Evolutionary conservation across 2,113 vertebrate genomes (phyloP).

Genomic region (Erythrolamprus reginae): DNA sequence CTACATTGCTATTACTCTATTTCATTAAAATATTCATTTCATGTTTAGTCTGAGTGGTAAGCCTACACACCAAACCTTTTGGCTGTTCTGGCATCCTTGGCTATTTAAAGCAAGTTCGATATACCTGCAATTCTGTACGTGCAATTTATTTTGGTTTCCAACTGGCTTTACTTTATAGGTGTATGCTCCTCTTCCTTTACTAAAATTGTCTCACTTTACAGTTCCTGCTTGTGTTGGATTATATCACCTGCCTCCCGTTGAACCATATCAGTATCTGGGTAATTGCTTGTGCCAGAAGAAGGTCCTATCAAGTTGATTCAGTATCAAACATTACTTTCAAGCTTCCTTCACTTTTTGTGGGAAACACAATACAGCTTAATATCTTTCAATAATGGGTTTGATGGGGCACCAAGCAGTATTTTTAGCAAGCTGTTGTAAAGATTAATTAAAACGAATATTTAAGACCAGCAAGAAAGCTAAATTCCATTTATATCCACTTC

Average conservation of each 20-base stretch:
- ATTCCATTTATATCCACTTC: constrained; percentile 23
- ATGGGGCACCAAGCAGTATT: constrained; percentile 16
- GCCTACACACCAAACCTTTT: neutral
- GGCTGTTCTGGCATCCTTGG: neutral
- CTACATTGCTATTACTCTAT: neutral
- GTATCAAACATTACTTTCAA: neutral
- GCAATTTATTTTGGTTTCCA: neutral
- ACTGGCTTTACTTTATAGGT: neutral
- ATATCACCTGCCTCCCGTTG: neutral
- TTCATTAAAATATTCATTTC: neutral
- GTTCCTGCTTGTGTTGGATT: neutral
- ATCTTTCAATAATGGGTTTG: constrained; percentile 23
- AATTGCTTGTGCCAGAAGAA: neutral
- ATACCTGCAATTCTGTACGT: neutral
- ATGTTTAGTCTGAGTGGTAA: neutral
- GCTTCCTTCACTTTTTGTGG: neutral
- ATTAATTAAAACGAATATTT: constrained; percentile 39
- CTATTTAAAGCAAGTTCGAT: neutral
- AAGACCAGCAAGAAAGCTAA: constrained; percentile 17
- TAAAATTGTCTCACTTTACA: neutral
- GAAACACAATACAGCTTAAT: neutral
- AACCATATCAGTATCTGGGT: neutral
- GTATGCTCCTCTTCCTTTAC: neutral
- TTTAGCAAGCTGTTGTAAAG: constrained; percentile 4
- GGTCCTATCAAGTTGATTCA: neutral